Evolutionary conservation across 2,113 vertebrate species (phyloP), one percentile per base, ranked within the genome.

Genomic region (Myotis davidii): DNA sequence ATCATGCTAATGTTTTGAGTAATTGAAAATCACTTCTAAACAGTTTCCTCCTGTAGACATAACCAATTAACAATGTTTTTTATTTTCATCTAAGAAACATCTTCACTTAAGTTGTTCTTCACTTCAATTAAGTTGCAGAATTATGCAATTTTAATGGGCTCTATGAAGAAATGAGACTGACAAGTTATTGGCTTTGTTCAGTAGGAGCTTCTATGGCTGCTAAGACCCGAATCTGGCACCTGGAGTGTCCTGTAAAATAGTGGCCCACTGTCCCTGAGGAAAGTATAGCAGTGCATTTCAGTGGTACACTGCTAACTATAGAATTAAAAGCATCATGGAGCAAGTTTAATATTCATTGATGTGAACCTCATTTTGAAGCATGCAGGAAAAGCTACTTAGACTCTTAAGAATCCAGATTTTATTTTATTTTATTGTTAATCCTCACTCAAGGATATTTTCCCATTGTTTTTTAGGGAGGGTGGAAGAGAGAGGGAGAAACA

Each of bases 1-100:
- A 79, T 78, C 20, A 52, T 45, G 16, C 37, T 77, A 74, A 78
- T 74, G 11, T 61, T 56, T 91, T 87, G 48, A 97, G 56, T 48
- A 83, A 87, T 2, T 77, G 74, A 59, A 95, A 94, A 92, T 81
- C 52, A 90, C 37, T 90, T 86, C 52, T 37, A 77, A 77, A 32
- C 20, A 82, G n/a, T 9, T 67, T 87, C 6, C n/a, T 84, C 87
- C 42, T 61, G 20, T 56, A 74, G 48, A 54, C 20, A 64, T 70
- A 83, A 37, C 7, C 52, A 89, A 78, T 42, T 48, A 50, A 50
- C 17, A 74, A 21, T 37, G 16, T 29, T 79, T 77, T 69, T 65
- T 72, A 17, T 78, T 86, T 95, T 88, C 27, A 97, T 77, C 11
- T 1, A 73, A 65, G 45, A 85, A n/a, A 76, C 2, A 37, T 34